Percentiles rank a stretch among this genome's conserved stretches.
phyloP scores from a whole-genome alignment of 2,113 vertebrate genomes.

The rat (Rattus norvegicus) region GRCr8 NC_086032.1:12562001-12562500 shows the following conservation, averaged over 20 bases:
- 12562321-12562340: neutral
- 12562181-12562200: neutral
- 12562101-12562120: too few relatives aligned
- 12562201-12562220: neutral
- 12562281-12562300: neutral
- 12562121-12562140: neutral
- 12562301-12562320: neutral
- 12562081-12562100: too few relatives aligned
- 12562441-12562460: neutral
- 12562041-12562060: too few relatives aligned
- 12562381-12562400: neutral
- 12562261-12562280: neutral
- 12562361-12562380: neutral
- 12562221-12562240: neutral
- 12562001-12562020: too few relatives aligned
- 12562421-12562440: neutral
- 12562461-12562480: neutral
- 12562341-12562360: neutral
- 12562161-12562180: neutral
- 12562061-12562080: too few relatives aligned
- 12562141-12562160: rapidly evolving
- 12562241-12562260: neutral
- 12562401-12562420: neutral
- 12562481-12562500: neutral
- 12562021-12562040: too few relatives aligned